Evolutionary conservation across 2,797 vertebrate species (phyloP).

Genomic region (Crax fasciolata): DNA sequence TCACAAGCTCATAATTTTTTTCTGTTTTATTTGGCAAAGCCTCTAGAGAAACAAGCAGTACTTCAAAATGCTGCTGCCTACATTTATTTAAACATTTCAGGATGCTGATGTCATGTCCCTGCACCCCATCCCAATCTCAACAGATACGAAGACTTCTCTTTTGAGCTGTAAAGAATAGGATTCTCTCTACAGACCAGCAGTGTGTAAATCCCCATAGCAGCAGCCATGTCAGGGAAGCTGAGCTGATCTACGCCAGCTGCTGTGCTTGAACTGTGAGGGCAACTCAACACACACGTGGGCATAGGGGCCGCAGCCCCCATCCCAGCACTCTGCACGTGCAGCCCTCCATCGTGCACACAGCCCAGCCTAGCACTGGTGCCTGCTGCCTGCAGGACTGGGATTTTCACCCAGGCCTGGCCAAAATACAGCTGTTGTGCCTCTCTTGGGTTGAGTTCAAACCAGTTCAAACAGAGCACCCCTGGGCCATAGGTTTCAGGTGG

Average conservation of each 20-base stretch:
- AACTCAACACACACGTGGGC: background rate
- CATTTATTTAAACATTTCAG: slow-evolving; percentile 35
- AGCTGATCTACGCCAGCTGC: background rate
- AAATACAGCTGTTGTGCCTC: background rate
- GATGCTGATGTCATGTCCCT: background rate
- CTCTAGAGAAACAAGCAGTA: background rate
- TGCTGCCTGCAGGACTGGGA: accelerated
- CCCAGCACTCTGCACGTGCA: accelerated
- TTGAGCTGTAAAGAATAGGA: background rate
- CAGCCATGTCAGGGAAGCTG: accelerated
- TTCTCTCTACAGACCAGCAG: background rate
- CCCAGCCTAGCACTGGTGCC: background rate
- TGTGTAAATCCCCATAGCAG: background rate
- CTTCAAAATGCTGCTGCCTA: background rate
- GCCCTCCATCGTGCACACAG: accelerated
- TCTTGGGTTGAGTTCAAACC: background rate
- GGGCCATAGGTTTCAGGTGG: background rate
- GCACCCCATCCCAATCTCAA: background rate
- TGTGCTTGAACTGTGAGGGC: background rate
- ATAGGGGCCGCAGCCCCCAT: background rate
- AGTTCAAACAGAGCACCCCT: accelerated
- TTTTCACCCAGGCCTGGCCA: background rate
- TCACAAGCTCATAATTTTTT: background rate
- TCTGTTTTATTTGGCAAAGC: background rate
- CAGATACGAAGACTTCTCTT: background rate